A percentile compares a stretch with the other conserved stretches of the same genome.
Evolutionary conservation across 2,797 vertebrate species (phyloP).

Genomic region (Numenius phaeopus): DNA sequence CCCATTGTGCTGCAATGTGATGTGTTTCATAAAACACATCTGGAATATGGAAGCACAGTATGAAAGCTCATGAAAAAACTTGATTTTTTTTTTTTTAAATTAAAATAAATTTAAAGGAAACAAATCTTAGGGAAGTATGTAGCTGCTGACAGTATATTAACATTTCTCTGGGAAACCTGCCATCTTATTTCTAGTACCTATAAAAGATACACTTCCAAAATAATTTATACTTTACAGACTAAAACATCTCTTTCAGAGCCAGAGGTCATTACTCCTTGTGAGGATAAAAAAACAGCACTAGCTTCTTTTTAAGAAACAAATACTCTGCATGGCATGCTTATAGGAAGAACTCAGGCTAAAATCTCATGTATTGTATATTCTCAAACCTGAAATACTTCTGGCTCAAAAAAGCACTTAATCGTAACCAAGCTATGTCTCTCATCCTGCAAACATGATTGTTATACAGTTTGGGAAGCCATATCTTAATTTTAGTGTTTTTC

Average conservation of each 20-base stretch:
- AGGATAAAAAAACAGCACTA: not conserved
- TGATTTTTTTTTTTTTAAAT: not conserved
- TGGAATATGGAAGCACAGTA: not conserved
- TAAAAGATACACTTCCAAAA: not conserved
- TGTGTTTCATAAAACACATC: not conserved
- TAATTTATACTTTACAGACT: not conserved
- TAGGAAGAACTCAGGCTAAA: not conserved
- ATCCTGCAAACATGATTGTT: not conserved
- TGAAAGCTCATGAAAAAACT: not conserved
- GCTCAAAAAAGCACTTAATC: not conserved
- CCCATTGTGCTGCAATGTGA: slow-evolving; percentile 25
- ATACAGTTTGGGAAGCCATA: not conserved
- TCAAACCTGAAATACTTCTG: not conserved
- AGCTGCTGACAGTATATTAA: not conserved
- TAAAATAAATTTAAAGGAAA: slow-evolving; percentile 20
- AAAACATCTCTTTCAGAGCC: not conserved
- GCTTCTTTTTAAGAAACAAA: not conserved
- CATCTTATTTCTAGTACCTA: not conserved
- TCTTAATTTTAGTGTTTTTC: not conserved
- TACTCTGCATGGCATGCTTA: not conserved
- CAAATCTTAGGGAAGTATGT: not conserved
- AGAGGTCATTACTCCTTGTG: not conserved
- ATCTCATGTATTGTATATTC: not conserved
- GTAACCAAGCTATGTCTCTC: not conserved
- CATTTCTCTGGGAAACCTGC: not conserved